phyloP scores from a whole-genome alignment of 2,113 vertebrate species.

The Anoplopoma fimbria region DNA sequence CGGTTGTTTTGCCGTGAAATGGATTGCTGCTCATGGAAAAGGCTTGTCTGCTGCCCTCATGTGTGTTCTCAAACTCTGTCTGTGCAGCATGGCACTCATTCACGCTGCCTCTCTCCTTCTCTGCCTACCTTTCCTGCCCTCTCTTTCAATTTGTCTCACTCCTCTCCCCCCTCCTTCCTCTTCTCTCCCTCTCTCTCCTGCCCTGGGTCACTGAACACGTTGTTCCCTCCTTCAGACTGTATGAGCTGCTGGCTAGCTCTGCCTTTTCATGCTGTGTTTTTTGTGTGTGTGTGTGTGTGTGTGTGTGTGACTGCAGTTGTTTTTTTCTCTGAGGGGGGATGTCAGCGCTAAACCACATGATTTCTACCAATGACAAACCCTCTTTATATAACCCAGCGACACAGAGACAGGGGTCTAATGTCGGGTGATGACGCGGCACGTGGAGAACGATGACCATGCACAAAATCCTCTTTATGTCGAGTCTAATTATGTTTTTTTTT shows the following conservation, averaged over 20 bases:
- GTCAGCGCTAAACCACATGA: constrained; percentile 59
- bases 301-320: constrained; percentile 49
- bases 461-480: constrained; percentile 40
- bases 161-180: background rate
- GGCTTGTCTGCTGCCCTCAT: background rate
- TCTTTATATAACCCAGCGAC: constrained; percentile 58
- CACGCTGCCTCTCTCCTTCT: constrained; percentile 5
- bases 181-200: constrained; percentile 26
- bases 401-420: constrained; percentile 36
- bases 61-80: constrained; percentile 22
- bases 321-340: constrained; percentile 33
- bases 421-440: constrained; percentile 38
- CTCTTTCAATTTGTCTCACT: no score
- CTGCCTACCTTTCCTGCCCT: constrained; percentile 39
- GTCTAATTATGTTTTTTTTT: background rate
- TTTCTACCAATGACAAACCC: constrained; percentile 64
- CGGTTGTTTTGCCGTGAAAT: background rate
- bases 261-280: constrained; percentile 56
- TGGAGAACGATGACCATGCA: constrained; percentile 43
- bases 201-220: constrained; percentile 71
- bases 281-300: constrained; percentile 23
- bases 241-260: constrained; percentile 66
- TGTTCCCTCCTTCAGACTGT: constrained; percentile 69
- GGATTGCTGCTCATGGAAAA: background rate
- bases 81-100: constrained; percentile 26